Evolutionary conservation across 2,797 vertebrate genomes (phyloP), one percentile per base, ranked within the genome.

Genomic region (Nasua narica): DNA sequence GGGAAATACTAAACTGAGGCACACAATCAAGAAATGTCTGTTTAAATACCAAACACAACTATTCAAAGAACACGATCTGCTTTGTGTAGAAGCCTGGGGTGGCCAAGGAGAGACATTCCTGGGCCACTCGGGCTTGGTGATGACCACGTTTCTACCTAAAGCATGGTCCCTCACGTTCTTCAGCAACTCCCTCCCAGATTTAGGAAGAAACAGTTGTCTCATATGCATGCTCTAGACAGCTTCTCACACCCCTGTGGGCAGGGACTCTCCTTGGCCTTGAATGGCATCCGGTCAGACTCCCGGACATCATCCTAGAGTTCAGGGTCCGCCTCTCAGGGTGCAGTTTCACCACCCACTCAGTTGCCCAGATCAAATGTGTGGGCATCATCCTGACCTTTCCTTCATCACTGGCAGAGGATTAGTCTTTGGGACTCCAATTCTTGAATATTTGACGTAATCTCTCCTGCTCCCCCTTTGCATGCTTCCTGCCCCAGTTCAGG

Each of bases 171-270:
- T 25, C 5, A 0, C 3, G 1, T 37, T 72, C 21, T 56, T 60
- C 9, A 16, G n/a, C 6, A 21, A 7, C 5, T 27, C 10, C 9
- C 32, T 27, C 1, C 29, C 35, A 29, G 56, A 46, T 10, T 21
- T 27, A 69, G 14, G 46, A 62, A 92, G 52, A 40, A 78, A 32
- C 7, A 0, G 1, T 50, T 23, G 14, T 8, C 37, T 16, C 35
- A 0, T 8, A 3, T 13, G 18, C 11, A 0, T 43, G 40, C 3
- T 19, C 1, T 2, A 7, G 81, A 27, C 1, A 14, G 32, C n/a
- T 72, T 69, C 76, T 83, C 7, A 9, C 14, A 16, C 1, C 14
- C 8, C 16, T 56, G 27, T 12, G 48, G 35, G 56, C 11, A 19
- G 81, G 14, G 14, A 7, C 18, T 82, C 8, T 1, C 16, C 50